Conservation (phyloP, 1,140 invertebrate genomes). For the Drosophila aff. region DNA sequence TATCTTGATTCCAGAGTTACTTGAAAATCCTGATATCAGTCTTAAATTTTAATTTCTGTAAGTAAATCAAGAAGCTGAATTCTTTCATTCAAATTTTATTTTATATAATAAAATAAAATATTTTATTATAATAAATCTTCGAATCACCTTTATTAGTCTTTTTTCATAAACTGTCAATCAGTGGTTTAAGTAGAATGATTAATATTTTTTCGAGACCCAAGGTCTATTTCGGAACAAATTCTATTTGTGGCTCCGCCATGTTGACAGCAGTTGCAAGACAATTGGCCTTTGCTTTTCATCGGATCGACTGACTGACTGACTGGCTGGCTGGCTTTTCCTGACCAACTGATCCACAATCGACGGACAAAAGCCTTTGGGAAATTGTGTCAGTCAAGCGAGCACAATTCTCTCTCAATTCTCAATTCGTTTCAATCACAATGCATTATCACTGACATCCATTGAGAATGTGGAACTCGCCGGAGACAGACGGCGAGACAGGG, state of each 20-base stretch:
- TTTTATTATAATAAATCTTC: not conserved
- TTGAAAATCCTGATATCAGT: too few species aligned
- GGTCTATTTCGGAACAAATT: slow-evolving; percentile 4
- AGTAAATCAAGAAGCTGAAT: not conserved
- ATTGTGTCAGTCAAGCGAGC: slow-evolving; percentile 61
- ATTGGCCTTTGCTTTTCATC: slow-evolving; percentile 39
- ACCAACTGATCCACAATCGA: slow-evolving; percentile 49
- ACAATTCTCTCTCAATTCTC: slow-evolving; percentile 42
- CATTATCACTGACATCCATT: slow-evolving; percentile 72
- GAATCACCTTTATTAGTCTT: not conserved
- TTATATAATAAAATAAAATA: too few species aligned
- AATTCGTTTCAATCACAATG: slow-evolving; percentile 70
- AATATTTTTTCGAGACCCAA: not conserved
- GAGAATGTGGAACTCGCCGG: slow-evolving; percentile 64
- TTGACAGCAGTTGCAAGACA: slow-evolving; percentile 33
- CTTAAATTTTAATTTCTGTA: too few species aligned
- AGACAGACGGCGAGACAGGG: not conserved
- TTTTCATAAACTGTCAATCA: not conserved
- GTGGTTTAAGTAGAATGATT: not conserved
- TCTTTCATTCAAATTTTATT: not conserved
- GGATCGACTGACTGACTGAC: not conserved
- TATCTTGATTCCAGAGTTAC: not conserved
- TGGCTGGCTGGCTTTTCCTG: slow-evolving; percentile 30
- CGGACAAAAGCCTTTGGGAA: slow-evolving; percentile 74
- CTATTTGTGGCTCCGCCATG: slow-evolving; percentile 9